Conservation (phyloP, 92 coral and sea anemone species). For the Actinernus sp. region DNA sequence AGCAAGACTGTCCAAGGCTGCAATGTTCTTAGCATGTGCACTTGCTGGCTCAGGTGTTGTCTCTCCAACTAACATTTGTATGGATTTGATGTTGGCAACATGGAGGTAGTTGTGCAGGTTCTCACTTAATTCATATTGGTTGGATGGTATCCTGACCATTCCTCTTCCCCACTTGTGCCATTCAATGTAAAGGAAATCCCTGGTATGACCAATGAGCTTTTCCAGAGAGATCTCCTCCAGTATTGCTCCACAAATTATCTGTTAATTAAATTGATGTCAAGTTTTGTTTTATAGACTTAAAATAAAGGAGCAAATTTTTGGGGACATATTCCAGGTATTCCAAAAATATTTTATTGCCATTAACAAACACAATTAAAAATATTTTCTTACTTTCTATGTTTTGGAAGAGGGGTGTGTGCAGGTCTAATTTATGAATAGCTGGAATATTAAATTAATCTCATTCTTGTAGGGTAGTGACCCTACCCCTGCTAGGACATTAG, state of each 20-base stretch:
- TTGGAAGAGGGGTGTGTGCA: too few species aligned
- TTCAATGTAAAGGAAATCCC: slow-evolving; percentile 23
- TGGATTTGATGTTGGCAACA: not conserved
- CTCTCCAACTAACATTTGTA: slow-evolving; percentile 2
- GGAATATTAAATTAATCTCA: too few species aligned
- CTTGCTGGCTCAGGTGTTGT: not conserved
- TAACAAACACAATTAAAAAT: too few species aligned
- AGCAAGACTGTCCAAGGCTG: not conserved
- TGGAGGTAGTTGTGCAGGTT: slow-evolving; percentile 17
- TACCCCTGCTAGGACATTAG: too few species aligned
- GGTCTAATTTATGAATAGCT: too few species aligned
- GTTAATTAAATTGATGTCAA: not conserved
- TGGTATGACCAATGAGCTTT: slow-evolving; percentile 11
- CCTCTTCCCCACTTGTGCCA: slow-evolving; percentile 28
- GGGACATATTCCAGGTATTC: too few species aligned
- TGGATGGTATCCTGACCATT: slow-evolving; percentile 7
- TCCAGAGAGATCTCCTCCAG: slow-evolving; percentile 23
- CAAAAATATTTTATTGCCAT: too few species aligned
- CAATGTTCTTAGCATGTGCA: slow-evolving; percentile 17
- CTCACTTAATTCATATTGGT: slow-evolving; percentile 1
- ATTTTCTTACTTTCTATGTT: too few species aligned
- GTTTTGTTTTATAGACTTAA: too few species aligned
- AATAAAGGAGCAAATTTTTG: too few species aligned
- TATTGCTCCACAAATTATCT: slow-evolving; percentile 6
- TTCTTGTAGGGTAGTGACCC: too few species aligned